Evolutionary conservation across 2,888 invertebrate genomes (phyloP), one percentile per base, ranked within the genome.

Genomic region (Andrena praecox): DNA sequence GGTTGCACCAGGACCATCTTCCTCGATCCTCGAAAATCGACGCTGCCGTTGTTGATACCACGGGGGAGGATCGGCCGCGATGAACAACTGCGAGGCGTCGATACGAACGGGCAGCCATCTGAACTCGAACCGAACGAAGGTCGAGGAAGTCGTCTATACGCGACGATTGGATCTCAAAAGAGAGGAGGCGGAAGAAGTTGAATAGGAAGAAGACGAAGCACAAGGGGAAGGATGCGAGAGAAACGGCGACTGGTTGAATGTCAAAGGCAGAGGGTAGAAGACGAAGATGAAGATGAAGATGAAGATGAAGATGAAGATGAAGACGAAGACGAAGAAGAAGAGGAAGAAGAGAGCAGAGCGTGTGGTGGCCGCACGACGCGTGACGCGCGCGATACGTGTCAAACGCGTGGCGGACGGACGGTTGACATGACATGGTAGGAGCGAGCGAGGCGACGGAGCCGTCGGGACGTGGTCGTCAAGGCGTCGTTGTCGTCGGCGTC

Each of bases 351-450:
- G 42, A 42, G 42, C 42, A 42, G 42, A 42, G 63, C 8, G 60
- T 50, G 60, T 50, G 63, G 72, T 56, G 52, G 42, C 50, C 59
- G 69, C 62, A 63, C 24, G 56, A 50, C 71, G 68, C 66, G 82
- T 63, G 62, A 70, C 35, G 54, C 71, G 78, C 67, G 76, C 60
- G 83, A 68, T 78, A 80, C 77, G 88, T 90, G 89, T 92, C 89
- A 92, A 91, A 90, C 90, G 90, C 89, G 89, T 92, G 91, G 89
- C 91, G 77, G 84, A 83, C 80, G 91, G 90, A 83, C 78, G 90
- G 90, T 90, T 92, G 92, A 92, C 91, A 91, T 92, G 93, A 92
- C 90, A 91, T 91, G 90, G 85, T 82, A 82, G 64, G 52, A 82
- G 72, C 79, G 60, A 68, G 75, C 50, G 48, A 62, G 77, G 68